A percentile compares a stretch with the other conserved stretches of the same genome.
Evolutionary conservation across 2,797 vertebrate genomes (phyloP).

Genomic region (Sciurus carolinensis): DNA sequence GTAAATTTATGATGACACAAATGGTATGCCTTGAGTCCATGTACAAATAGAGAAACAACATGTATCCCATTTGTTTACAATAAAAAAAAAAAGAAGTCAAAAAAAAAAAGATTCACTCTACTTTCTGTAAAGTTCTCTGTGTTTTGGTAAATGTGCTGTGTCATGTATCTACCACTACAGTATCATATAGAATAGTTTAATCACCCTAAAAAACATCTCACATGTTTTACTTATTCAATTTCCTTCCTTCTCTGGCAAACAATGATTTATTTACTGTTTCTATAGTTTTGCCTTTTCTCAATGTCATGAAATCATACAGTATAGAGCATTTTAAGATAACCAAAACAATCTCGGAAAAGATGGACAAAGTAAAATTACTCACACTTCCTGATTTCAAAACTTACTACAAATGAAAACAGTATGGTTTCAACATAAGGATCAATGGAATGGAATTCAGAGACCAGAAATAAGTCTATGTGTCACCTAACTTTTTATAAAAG

Average conservation of each 20-base stretch:
- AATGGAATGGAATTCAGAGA: not conserved
- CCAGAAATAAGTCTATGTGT: not conserved
- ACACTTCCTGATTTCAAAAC: not conserved
- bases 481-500: not conserved
- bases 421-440: not conserved
- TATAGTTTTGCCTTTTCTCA: not conserved
- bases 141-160: slow-evolving; percentile 2
- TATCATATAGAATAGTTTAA: not conserved
- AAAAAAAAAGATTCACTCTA: not conserved
- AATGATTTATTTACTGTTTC: not conserved
- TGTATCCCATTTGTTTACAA: no score
- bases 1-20: no score
- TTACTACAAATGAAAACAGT: not conserved
- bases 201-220: not conserved
- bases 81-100: no score
- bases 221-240: not conserved
- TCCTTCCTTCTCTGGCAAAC: not conserved
- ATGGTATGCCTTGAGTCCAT: no score
- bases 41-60: no score
- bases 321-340: not conserved
- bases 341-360: not conserved
- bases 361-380: not conserved
- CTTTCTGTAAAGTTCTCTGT: not conserved
- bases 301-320: not conserved
- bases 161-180: not conserved